Percentiles rank a stretch among this genome's conserved stretches.
Conservation (phyloP, 2,113 vertebrate species). For the Hiodon alosoides region DNA sequence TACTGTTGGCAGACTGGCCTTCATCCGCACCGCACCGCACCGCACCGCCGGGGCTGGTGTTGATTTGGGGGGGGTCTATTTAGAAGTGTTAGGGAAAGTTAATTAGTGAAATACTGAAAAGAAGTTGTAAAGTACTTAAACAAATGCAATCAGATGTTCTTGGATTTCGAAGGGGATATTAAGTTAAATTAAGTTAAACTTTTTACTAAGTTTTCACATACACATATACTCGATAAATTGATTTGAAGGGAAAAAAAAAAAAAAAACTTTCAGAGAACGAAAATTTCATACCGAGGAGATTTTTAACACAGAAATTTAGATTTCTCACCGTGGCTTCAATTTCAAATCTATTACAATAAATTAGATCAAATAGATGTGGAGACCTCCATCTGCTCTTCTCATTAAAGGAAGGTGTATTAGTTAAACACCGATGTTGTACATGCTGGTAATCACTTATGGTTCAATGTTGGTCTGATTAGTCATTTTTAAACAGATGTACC, state of each 20-base stretch:
- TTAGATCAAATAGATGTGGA: conserved; percentile 47
- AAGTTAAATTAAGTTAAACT: conserved; percentile 1
- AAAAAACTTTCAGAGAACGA: neutral
- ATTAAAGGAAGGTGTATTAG: conserved; percentile 61
- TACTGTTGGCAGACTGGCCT: no score
- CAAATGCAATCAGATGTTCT: neutral
- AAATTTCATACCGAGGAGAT: conserved; percentile 26
- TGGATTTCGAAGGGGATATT: neutral
- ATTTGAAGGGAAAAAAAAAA: neutral
- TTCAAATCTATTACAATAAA: conserved; percentile 47
- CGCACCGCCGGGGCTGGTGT: no score
- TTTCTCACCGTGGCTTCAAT: conserved; percentile 49
- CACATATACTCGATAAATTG: neutral
- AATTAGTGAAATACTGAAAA: conserved; percentile 2
- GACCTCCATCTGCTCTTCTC: conserved; percentile 47
- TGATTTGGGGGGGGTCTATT: neutral
- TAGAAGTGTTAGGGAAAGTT: neutral
- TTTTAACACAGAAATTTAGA: conserved; percentile 47
- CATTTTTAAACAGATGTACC: neutral
- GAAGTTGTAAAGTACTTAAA: neutral
- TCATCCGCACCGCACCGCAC: no score
- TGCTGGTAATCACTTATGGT: conserved; percentile 15
- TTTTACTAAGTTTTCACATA: neutral
- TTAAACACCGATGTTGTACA: conserved; percentile 46
- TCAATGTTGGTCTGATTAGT: neutral